A percentile compares a stretch with the other conserved stretches of the same genome.
Evolutionary conservation across 2,888 invertebrate genomes (phyloP).

Genomic region (Arge pagana): DNA sequence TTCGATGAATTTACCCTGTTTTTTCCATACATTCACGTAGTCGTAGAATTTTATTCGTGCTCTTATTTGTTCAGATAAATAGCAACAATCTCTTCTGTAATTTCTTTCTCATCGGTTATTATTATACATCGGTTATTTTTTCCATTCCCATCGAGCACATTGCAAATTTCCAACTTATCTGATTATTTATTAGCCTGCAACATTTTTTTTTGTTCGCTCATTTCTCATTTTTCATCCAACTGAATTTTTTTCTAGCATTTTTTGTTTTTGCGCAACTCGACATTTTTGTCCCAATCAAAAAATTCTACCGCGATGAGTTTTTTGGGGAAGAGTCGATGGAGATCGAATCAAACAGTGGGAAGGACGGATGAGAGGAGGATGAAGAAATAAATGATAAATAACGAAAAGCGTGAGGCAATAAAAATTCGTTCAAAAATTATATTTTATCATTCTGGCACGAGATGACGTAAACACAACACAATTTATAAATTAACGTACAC

Average conservation of each 20-base stretch:
- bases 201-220: constrained; percentile 32
- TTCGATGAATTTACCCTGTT: constrained; percentile 4
- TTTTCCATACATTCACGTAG: constrained; percentile 1
- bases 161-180: constrained; percentile 34
- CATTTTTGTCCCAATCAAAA: too few species aligned
- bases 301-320: too few species aligned
- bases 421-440: constrained; percentile 55
- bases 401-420: neutral
- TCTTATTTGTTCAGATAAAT: constrained; percentile 36
- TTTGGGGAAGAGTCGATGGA: too few species aligned
- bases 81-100: constrained; percentile 31
- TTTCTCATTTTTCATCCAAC: too few species aligned
- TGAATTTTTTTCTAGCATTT: too few species aligned
- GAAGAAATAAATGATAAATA: constrained; percentile 1
- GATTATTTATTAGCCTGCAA: constrained; percentile 33
- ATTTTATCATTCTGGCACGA: constrained; percentile 57
- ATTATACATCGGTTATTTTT: constrained; percentile 5
- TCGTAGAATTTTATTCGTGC: neutral
- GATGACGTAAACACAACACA: constrained; percentile 55
- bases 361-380: too few species aligned
- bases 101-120: neutral
- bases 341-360: constrained; percentile 22
- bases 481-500: constrained; percentile 58
- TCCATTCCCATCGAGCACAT: constrained; percentile 4
- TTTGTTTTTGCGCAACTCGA: too few species aligned